phyloP scores from a whole-genome alignment of 2,888 invertebrate species.

The Lithodes maja region DNA sequence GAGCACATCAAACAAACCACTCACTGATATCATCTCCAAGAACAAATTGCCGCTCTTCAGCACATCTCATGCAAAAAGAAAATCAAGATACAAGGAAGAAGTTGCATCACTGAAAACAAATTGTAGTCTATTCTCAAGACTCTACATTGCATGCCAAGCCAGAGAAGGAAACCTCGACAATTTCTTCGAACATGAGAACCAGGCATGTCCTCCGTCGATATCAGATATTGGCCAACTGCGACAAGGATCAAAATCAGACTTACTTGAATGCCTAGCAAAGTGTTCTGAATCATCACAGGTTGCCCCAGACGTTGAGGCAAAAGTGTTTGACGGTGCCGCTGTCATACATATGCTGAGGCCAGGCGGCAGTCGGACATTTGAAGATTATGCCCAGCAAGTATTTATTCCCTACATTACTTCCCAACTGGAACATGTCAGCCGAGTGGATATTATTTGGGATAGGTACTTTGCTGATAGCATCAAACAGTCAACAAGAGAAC shows the following conservation, averaged over 20 bases:
- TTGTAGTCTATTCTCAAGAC: neutral
- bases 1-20: too few species aligned
- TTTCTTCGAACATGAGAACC: neutral
- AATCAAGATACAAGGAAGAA: neutral
- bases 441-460: too few species aligned
- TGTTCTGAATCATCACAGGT: neutral
- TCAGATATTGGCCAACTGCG: neutral
- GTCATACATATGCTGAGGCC: constrained; percentile 3
- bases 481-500: too few species aligned
- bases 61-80: neutral
- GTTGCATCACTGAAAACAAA: neutral
- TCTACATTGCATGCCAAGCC: neutral
- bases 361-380: neutral
- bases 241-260: neutral
- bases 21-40: neutral
- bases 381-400: neutral
- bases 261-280: neutral
- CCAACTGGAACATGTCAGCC: too few species aligned
- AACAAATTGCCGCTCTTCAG: constrained; percentile 2
- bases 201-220: neutral
- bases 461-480: neutral
- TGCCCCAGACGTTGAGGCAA: constrained; percentile 8
- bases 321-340: neutral
- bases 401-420: too few species aligned
- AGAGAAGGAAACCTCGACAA: neutral